A percentile compares a stretch with the other conserved stretches of the same genome.
Evolutionary conservation across 2,888 invertebrate genomes (phyloP).

Genomic region (Villa cingulata): DNA sequence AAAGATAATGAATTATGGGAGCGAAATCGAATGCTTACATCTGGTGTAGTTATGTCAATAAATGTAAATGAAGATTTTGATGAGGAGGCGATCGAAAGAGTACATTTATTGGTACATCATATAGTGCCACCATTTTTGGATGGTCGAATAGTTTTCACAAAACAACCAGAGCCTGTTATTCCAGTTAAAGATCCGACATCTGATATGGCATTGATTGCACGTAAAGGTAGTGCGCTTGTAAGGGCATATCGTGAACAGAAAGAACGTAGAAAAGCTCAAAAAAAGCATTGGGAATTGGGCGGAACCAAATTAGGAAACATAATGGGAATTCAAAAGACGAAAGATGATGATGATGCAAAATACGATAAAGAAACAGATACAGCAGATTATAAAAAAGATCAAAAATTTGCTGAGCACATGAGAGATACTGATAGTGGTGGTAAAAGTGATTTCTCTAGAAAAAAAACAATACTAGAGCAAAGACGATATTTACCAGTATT

Average conservation of each 20-base stretch:
- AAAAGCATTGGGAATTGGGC: conserved; percentile 97
- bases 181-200: conserved; percentile 91
- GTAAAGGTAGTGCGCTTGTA: conserved; percentile 87
- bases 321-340: conserved; percentile 80
- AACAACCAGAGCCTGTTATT: conserved; percentile 97
- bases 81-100: conserved; percentile 87
- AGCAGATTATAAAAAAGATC: conserved; percentile 80
- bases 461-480: conserved; percentile 73
- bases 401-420: conserved; percentile 95
- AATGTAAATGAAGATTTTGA: conserved; percentile 87
- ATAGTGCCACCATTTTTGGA: conserved; percentile 98
- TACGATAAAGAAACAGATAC: conserved; percentile 53
- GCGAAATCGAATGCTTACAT: conserved; percentile 90
- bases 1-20: conserved; percentile 99
- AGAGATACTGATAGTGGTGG: conserved; percentile 50
- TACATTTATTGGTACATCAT: conserved; percentile 93
- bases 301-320: conserved; percentile 82
- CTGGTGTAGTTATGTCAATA: conserved; percentile 81
- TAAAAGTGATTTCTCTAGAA: conserved; percentile 71
- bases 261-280: conserved; percentile 90
- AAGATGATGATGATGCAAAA: conserved; percentile 58
- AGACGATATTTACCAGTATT: conserved; percentile 87
- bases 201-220: conserved; percentile 91
- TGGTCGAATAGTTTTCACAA: conserved; percentile 96
- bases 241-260: conserved; percentile 88